These are phyloP conservation scores for Calliopsis andreniformis DNA, from an alignment of 1,140 invertebrate species.

Conservation along the genomic window DNA sequence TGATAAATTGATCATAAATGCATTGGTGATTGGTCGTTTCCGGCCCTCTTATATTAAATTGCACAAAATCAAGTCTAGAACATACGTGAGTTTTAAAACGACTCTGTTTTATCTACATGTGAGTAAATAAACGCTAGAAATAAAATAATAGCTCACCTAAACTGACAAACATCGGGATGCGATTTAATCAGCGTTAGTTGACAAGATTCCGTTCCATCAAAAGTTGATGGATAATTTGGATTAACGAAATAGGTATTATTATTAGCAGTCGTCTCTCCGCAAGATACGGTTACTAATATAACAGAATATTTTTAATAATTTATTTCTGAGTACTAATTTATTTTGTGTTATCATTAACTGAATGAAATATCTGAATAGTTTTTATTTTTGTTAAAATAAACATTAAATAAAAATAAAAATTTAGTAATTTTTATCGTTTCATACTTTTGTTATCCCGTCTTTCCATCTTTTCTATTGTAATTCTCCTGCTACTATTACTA, in stretches of 20 bases:
- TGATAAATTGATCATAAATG: slow-evolving; percentile 91
- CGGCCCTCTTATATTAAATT: slow-evolving; percentile 87
- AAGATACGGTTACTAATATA: slow-evolving; percentile 86
- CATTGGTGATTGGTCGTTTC: slow-evolving; percentile 89
- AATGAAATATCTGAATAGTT: too few relatives aligned
- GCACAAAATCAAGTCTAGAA: slow-evolving; percentile 89
- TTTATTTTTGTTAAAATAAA: too few relatives aligned
- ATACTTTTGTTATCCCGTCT: too few relatives aligned
- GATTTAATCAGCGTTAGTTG: slow-evolving; percentile 90
- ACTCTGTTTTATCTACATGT: too few relatives aligned
- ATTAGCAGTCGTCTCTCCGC: slow-evolving; percentile 87
- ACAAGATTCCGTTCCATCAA: slow-evolving; percentile 90
- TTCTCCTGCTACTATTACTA: not conserved
- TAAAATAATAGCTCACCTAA: slow-evolving; percentile 83
- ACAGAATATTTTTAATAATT: slow-evolving; percentile 14
- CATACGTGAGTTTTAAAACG: not conserved
- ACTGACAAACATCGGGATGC: slow-evolving; percentile 89
- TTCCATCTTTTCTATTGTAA: too few relatives aligned
- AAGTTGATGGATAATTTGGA: slow-evolving; percentile 87
- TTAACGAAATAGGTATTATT: slow-evolving; percentile 94
- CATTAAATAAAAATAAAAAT: too few relatives aligned
- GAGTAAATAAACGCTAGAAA: not conserved
- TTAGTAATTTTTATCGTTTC: too few relatives aligned
- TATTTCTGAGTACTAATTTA: too few relatives aligned
- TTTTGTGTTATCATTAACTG: too few relatives aligned